phyloP scores from a whole-genome alignment of 2,113 vertebrate species.

The Rhabdomys dilectus region DNA sequence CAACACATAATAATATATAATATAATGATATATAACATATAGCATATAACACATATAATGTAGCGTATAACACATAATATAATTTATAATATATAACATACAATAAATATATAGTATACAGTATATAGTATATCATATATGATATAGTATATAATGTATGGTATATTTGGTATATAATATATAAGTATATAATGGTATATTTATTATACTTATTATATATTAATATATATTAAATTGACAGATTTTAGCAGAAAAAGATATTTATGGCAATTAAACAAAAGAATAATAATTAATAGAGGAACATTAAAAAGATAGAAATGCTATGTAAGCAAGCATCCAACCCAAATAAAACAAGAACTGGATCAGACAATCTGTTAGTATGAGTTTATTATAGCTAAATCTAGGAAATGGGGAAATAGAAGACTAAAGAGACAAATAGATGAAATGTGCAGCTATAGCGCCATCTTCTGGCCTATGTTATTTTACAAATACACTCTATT shows the following conservation, averaged over 20 bases:
- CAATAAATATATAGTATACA: too few species aligned
- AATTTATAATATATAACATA: too few species aligned
- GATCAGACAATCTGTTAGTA: neutral
- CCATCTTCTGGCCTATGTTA: constrained; percentile 73
- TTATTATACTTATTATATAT: neutral
- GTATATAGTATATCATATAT: too few species aligned
- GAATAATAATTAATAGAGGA: neutral
- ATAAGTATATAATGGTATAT: neutral
- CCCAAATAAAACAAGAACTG: neutral
- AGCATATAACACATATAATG: too few species aligned
- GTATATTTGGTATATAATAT: too few species aligned
- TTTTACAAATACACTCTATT: neutral
- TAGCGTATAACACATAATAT: too few species aligned
- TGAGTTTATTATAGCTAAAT: neutral
- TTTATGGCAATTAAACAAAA: neutral
- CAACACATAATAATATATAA: too few species aligned
- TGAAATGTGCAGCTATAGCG: constrained; percentile 27
- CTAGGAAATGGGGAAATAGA: neutral
- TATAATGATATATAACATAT: too few species aligned
- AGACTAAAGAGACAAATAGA: neutral
- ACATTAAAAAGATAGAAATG: neutral
- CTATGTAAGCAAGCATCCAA: neutral
- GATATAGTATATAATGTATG: too few species aligned
- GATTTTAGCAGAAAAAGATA: neutral
- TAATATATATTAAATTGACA: neutral